Evolutionary conservation across 2,113 vertebrate genomes (phyloP), one percentile per base, ranked within the genome.

Genomic region (Meleagris gallopavo): DNA sequence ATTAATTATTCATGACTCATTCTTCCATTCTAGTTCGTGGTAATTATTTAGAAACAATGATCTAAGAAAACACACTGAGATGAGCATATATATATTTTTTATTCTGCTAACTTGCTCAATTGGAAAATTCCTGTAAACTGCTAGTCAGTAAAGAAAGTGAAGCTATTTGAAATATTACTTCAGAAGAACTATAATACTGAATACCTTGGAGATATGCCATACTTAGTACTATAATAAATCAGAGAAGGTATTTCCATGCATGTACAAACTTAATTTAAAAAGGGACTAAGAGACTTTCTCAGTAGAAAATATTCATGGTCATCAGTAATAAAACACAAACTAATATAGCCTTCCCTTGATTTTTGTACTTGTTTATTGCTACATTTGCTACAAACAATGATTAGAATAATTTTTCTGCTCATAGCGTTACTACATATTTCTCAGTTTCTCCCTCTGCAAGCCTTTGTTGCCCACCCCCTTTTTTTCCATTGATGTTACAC

Each of bases 1-100:
- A 27, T 11, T 89, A 80, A 73, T 84, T 95, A 73, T 87, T 93
- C 14, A 55, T 76, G 58, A 48, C 54, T 91, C 38, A 54, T 88
- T 89, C 34, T 9, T 89, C 4, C 43, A 81, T 41, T 91, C 75
- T 83, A 36, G 20, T 17, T 82, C 45, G 58, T 76, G 17, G 11
- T 43, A 88, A 80, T 90, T 83, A 79, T 9, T 5, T 70, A 57
- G 67, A 75, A 74, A 45, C 50, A 83, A 19, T 83, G 66, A 70
- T 46, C 36, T 34, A 52, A 73, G 78, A 73, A 79, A 50, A 54
- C 22, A 86, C 48, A 24, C 32, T 38, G 58, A 76, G 19, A 76
- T n/a, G 5, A 17, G 3, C 8, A 27, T 61, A 57, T 66, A 65
- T 52, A 43, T 48, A 38, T 16, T 30, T 61, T 65, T 70, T 78